Conservation (phyloP, 2,797 vertebrate genomes). For the Monodelphis domestica region DNA sequence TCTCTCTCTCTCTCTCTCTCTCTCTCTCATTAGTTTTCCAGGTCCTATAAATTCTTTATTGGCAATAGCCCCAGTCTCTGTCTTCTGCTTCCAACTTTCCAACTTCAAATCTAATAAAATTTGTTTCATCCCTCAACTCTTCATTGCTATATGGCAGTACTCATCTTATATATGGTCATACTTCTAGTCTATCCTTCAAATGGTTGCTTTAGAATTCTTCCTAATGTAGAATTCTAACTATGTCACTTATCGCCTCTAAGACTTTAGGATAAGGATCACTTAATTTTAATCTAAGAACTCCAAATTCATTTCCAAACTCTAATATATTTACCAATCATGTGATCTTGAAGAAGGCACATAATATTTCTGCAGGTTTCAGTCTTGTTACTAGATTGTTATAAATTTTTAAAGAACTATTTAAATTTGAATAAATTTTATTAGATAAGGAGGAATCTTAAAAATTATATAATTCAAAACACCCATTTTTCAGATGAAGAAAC, state of each 20-base stretch:
- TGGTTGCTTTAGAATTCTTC: neutral
- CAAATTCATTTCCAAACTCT: neutral
- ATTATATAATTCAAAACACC: neutral
- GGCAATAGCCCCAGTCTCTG: neutral
- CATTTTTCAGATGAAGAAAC: neutral
- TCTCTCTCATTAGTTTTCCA: too few species aligned
- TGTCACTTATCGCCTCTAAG: neutral
- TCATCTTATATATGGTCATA: neutral
- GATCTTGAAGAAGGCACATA: neutral
- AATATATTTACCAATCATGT: neutral
- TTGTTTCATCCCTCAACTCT: neutral
- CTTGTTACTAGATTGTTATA: neutral
- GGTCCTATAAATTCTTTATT: neutral
- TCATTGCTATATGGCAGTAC: neutral
- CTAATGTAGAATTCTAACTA: neutral
- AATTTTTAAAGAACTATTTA: neutral
- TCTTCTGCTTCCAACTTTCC: neutral
- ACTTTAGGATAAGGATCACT: neutral
- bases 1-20: too few species aligned
- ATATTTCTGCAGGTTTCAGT: neutral
- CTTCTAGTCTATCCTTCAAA: neutral
- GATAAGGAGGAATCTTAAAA: neutral
- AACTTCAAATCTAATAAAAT: neutral
- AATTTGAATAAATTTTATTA: neutral
- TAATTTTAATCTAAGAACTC: neutral